phyloP scores from a whole-genome alignment of 2,888 invertebrate genomes.

The Carterocephalus palaemon region DNA sequence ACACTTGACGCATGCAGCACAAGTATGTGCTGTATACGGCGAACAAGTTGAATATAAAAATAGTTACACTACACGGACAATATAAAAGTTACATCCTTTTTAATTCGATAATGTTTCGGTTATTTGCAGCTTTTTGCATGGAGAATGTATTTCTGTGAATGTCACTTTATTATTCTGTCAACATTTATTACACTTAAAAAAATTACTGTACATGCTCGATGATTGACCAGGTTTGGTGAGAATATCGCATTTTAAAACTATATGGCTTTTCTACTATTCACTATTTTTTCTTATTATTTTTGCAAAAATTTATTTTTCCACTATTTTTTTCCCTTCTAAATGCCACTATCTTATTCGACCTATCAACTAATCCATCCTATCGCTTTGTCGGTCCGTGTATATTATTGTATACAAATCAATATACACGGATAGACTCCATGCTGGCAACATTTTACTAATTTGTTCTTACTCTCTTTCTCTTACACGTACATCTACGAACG shows the following conservation, averaged over 20 bases:
- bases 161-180: slow-evolving; percentile 7
- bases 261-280: slow-evolving; percentile 28
- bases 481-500: slow-evolving; percentile 31
- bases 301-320: slow-evolving; percentile 41
- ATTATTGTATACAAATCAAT: slow-evolving; percentile 6
- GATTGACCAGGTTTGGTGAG: slow-evolving; percentile 47
- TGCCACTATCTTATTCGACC: slow-evolving; percentile 20
- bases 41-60: no score
- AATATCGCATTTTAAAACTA: slow-evolving; percentile 20
- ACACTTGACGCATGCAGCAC: no score
- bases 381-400: slow-evolving; percentile 19
- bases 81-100: not conserved
- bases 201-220: slow-evolving; percentile 74
- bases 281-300: slow-evolving; percentile 60
- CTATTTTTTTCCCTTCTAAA: slow-evolving; percentile 23
- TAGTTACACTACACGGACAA: no score
- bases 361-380: slow-evolving; percentile 22
- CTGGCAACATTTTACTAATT: slow-evolving; percentile 67
- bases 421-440: slow-evolving; percentile 13
- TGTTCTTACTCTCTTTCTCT: slow-evolving; percentile 46
- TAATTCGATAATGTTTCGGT: not conserved
- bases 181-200: slow-evolving; percentile 27
- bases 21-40: no score
- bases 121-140: slow-evolving; percentile 35
- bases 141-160: slow-evolving; percentile 26